Conservation (phyloP, 2,113 vertebrate species). For the Nerophis ophidion region DNA sequence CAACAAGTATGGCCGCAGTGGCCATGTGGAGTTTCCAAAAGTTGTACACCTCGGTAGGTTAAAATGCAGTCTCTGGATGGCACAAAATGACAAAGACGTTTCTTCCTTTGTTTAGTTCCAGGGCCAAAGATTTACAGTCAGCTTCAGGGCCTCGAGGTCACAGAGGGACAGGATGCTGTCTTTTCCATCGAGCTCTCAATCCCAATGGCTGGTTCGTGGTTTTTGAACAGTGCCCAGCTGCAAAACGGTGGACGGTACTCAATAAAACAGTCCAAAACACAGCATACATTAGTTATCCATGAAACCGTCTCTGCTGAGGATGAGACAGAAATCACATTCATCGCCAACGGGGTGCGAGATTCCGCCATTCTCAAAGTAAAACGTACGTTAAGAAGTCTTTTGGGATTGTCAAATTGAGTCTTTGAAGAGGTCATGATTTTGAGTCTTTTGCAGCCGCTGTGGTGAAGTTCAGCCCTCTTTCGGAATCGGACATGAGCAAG, state of each 20-base stretch:
- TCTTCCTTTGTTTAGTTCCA: conserved; percentile 65
- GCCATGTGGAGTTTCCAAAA: conserved; percentile 81
- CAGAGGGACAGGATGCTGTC: conserved; percentile 69
- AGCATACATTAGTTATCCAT: conserved; percentile 73
- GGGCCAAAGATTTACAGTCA: conserved; percentile 71
- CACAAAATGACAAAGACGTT: neutral
- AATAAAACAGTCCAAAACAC: conserved; percentile 49
- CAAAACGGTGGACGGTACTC: conserved; percentile 55
- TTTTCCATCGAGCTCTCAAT: conserved; percentile 83
- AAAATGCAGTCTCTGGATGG: neutral
- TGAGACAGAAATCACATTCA: conserved; percentile 76
- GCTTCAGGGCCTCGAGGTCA: conserved; percentile 66
- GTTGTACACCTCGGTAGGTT: conserved; percentile 81
- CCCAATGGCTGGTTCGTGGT: conserved; percentile 77
- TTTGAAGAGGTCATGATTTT: neutral
- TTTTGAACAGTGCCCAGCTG: conserved; percentile 76
- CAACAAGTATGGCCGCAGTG: conserved; percentile 83
- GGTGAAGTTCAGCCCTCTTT: conserved; percentile 59
- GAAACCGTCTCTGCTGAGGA: conserved; percentile 53
- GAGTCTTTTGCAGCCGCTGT: conserved; percentile 49
- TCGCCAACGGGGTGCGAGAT: conserved; percentile 74
- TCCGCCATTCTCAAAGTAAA: conserved; percentile 75
- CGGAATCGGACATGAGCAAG: conserved; percentile 59
- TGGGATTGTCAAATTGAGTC: neutral
- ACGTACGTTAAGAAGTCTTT: conserved; percentile 60